These are phyloP conservation scores for Cirrhinus molitorella DNA, from an alignment of 2,797 vertebrate genomes.

Conservation along the genomic window DNA sequence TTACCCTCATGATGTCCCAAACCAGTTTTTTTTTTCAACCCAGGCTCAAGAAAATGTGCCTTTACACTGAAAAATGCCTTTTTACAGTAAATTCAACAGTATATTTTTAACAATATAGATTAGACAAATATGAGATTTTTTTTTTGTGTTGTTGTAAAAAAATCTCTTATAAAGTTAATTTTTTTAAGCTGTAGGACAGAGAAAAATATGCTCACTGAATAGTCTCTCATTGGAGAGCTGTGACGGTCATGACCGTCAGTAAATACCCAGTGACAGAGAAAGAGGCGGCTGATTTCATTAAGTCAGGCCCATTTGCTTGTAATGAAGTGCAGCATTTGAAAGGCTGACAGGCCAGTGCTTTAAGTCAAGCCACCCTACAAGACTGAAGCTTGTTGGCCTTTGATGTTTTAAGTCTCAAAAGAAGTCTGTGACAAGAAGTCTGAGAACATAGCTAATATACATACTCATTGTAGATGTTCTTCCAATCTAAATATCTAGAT, in stretches of 20 bases:
- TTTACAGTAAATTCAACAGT: too few relatives aligned
- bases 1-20: not conserved
- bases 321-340: conserved; percentile 52
- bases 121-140: too few relatives aligned
- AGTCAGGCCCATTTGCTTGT: conserved; percentile 52
- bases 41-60: not conserved
- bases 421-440: not conserved
- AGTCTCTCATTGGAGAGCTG: conserved; percentile 2
- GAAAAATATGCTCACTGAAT: not conserved
- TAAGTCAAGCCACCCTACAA: conserved; percentile 8
- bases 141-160: too few relatives aligned
- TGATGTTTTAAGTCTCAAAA: not conserved
- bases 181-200: not conserved
- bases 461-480: not conserved
- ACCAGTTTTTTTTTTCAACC: not conserved
- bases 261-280: conserved; percentile 44
- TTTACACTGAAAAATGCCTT: too few relatives aligned
- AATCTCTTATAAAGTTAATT: too few relatives aligned
- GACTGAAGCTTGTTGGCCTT: not conserved
- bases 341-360: conserved; percentile 12
- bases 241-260: not conserved
- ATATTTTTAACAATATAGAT: too few relatives aligned
- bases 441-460: not conserved
- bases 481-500: not conserved
- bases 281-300: conserved; percentile 40